Conservation (phyloP, 1,140 invertebrate genomes). For the Drosophila ficusphila region DNA sequence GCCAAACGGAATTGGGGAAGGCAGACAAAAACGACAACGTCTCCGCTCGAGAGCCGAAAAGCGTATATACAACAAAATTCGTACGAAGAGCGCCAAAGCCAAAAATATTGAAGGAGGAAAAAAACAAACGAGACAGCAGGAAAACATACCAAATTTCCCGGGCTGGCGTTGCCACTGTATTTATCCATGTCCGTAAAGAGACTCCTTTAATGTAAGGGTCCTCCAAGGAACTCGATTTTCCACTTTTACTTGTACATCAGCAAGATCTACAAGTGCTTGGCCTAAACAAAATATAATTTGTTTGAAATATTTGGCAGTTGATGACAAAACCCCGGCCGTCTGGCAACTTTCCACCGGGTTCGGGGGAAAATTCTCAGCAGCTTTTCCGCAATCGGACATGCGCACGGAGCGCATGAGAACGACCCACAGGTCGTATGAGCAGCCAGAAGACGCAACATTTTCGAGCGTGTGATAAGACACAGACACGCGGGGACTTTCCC, state of each 20-base stretch:
- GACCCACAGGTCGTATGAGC: constrained; percentile 74
- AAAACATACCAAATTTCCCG: constrained; percentile 79
- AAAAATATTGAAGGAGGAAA: constrained; percentile 13
- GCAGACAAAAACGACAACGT: constrained; percentile 69
- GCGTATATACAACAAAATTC: constrained; percentile 80
- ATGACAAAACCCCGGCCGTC: constrained; percentile 25
- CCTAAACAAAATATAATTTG: not conserved
- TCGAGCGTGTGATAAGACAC: constrained; percentile 76
- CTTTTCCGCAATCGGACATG: constrained; percentile 54
- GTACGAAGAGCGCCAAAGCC: constrained; percentile 51
- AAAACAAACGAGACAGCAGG: constrained; percentile 25
- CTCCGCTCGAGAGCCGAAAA: constrained; percentile 76
- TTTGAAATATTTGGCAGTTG: not conserved
- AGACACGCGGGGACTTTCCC: constrained; percentile 54
- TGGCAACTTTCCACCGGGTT: constrained; percentile 44
- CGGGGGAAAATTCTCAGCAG: constrained; percentile 58
- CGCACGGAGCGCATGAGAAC: constrained; percentile 33
- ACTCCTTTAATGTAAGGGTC: not conserved
- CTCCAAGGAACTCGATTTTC: not conserved
- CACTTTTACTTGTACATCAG: not conserved
- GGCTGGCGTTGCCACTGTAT: constrained; percentile 59
- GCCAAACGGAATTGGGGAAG: constrained; percentile 64
- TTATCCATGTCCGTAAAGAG: constrained; percentile 29
- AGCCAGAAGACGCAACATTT: constrained; percentile 67
- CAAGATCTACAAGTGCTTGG: not conserved